Conservation (phyloP, 2,113 vertebrate genomes). For the Pedetes capensis region DNA sequence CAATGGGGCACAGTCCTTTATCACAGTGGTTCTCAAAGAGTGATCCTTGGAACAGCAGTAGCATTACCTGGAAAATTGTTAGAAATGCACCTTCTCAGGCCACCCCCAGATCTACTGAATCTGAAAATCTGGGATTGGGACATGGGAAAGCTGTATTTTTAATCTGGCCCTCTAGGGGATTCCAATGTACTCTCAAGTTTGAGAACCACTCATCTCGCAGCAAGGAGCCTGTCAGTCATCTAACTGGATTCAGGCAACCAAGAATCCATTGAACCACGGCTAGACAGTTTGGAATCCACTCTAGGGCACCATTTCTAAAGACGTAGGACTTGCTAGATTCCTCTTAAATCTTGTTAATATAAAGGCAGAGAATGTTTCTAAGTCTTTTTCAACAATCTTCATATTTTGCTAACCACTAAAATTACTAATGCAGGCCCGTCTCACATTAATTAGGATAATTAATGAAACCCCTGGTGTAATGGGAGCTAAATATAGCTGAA, state of each 20-base stretch:
- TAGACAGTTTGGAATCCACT: neutral
- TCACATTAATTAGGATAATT: slow-evolving; percentile 71
- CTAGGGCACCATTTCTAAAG: neutral
- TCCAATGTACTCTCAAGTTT: neutral
- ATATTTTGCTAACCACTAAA: slow-evolving; percentile 36
- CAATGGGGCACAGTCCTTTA: neutral
- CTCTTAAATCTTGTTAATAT: neutral
- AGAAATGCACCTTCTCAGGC: neutral
- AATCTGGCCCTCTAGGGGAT: neutral
- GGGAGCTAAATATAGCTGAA: slow-evolving; percentile 63
- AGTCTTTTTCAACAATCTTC: slow-evolving; percentile 10
- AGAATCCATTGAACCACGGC: neutral
- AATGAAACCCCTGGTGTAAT: slow-evolving; percentile 58
- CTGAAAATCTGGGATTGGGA: neutral
- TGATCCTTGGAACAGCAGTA: neutral
- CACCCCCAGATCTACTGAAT: neutral
- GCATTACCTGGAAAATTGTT: neutral
- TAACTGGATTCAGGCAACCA: neutral
- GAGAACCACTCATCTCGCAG: neutral
- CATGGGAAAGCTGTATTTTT: neutral
- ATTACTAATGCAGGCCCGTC: neutral
- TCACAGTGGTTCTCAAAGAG: neutral
- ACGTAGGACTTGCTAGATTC: neutral
- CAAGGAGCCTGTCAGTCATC: neutral
- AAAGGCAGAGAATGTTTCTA: neutral